phyloP scores from a whole-genome alignment of 2,888 invertebrate genomes.

The Frankliniella fusca region DNA sequence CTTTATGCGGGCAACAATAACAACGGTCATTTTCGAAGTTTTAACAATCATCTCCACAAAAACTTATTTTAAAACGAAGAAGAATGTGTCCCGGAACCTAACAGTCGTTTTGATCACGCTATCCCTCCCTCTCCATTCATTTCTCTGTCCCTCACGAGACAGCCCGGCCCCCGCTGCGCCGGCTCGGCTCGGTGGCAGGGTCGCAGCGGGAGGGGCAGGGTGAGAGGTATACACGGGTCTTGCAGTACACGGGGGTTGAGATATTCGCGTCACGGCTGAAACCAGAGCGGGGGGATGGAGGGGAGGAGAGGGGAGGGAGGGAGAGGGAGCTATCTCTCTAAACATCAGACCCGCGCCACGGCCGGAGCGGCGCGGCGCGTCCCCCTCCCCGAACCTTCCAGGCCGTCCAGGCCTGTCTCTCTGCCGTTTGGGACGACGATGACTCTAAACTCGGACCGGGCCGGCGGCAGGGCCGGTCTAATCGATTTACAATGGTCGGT shows the following conservation, averaged over 20 bases:
- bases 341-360: not conserved
- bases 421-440: too few relatives aligned
- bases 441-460: not conserved
- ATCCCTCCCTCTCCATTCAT: not conserved
- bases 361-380: not conserved
- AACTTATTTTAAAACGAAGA: too few relatives aligned
- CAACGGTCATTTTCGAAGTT: too few relatives aligned
- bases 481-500: not conserved
- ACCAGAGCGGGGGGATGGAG: not conserved
- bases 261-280: conserved; percentile 4
- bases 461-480: not conserved
- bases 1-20: too few relatives aligned
- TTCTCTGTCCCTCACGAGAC: not conserved
- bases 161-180: too few relatives aligned
- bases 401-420: too few relatives aligned
- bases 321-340: conserved; percentile 11
- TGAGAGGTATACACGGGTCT: not conserved
- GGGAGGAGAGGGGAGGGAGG: not conserved
- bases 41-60: too few relatives aligned
- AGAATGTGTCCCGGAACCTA: too few relatives aligned
- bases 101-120: not conserved
- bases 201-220: not conserved
- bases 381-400: not conserved
- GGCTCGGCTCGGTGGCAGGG: not conserved
- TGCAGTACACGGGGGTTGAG: not conserved